Conservation (phyloP, 2,797 vertebrate genomes). For the Dendrocincla fuliginosa region DNA sequence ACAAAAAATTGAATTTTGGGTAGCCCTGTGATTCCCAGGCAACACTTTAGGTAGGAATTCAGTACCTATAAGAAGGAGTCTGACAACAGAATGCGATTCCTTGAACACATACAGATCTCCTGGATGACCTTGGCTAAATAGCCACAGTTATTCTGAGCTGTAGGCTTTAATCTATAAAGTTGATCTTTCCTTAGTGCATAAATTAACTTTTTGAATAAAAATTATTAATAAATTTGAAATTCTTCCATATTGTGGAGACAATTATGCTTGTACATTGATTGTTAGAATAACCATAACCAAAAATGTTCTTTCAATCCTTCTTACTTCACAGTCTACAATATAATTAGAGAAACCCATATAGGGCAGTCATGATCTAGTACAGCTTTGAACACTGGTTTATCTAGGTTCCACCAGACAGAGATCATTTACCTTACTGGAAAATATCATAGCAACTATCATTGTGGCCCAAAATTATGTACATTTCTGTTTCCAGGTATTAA, state of each 20-base stretch:
- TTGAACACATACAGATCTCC: background rate
- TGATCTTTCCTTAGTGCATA: background rate
- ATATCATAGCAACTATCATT: background rate
- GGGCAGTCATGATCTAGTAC: background rate
- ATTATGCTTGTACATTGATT: background rate
- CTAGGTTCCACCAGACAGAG: background rate
- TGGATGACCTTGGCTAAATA: background rate
- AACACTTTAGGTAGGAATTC: background rate
- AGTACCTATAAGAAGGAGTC: background rate
- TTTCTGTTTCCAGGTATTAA: background rate
- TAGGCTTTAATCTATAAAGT: background rate
- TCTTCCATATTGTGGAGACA: background rate
- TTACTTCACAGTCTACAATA: background rate
- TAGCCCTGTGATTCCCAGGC: background rate
- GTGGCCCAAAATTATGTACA: background rate
- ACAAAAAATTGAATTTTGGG: background rate
- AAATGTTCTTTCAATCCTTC: background rate
- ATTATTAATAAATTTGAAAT: background rate
- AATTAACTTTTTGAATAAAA: background rate
- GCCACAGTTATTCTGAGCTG: background rate
- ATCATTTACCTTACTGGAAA: background rate
- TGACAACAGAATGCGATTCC: background rate
- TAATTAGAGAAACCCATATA: background rate
- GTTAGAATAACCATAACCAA: background rate
- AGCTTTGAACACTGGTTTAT: background rate